phyloP scores from a whole-genome alignment of 2,113 vertebrate species.

The Formicarius rufipectus region DNA sequence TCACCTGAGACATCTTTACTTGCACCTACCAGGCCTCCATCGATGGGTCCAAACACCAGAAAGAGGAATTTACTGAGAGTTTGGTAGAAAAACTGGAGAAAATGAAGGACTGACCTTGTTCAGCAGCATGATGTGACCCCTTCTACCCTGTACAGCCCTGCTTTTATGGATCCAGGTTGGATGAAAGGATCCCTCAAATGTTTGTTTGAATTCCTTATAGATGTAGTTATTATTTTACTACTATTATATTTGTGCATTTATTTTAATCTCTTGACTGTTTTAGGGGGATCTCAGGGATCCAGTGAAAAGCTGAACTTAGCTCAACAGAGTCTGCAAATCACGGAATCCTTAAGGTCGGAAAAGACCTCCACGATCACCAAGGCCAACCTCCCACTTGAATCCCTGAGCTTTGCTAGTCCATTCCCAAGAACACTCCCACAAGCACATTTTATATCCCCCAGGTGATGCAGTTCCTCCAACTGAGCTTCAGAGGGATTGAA shows the following conservation, averaged over 20 bases:
- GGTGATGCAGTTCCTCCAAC: neutral
- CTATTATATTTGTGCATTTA: neutral
- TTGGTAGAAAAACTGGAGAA: neutral
- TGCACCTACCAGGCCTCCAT: neutral
- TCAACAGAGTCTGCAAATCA: neutral
- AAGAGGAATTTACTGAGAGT: neutral
- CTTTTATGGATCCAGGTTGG: neutral
- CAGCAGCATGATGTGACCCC: neutral
- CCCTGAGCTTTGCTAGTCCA: neutral
- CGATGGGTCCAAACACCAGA: neutral
- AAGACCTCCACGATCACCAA: neutral
- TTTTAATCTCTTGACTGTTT: neutral
- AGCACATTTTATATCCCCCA: neutral
- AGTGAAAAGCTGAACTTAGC: neutral
- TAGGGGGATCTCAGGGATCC: neutral
- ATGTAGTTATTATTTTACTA: neutral
- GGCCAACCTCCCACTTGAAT: neutral
- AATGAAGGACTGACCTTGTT: neutral
- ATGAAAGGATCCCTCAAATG: neutral
- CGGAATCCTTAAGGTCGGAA: neutral
- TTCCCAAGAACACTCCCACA: neutral
- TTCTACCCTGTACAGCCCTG: neutral
- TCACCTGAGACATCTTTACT: neutral
- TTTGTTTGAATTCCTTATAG: neutral
- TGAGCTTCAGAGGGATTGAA: constrained; percentile 1